A percentile compares a stretch with the other conserved stretches of the same genome.
Conservation (phyloP, 2,888 invertebrate species). For the Tinea semifulvella region DNA sequence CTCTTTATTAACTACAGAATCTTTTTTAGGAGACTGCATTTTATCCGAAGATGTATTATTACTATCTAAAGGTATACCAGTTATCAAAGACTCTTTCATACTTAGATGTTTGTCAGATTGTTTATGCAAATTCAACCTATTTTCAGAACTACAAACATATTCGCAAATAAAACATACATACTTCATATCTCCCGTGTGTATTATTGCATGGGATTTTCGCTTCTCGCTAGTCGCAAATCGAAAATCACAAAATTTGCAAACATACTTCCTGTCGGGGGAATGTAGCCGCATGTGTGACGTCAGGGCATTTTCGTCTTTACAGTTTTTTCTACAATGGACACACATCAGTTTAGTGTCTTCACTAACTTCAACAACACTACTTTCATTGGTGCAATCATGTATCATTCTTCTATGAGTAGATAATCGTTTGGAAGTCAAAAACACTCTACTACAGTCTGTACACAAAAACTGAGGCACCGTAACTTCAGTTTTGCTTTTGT, state of each 20-base stretch:
- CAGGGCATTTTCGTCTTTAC: slow-evolving; percentile 45
- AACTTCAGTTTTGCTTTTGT: not conserved
- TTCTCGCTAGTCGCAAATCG: slow-evolving; percentile 52
- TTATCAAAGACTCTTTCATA: slow-evolving; percentile 45
- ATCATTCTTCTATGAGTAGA: slow-evolving; percentile 50
- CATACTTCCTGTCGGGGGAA: slow-evolving; percentile 47
- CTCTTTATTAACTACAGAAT: slow-evolving; percentile 18
- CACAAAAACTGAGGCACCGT: slow-evolving; percentile 36
- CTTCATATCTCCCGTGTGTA: slow-evolving; percentile 58
- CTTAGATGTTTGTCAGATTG: slow-evolving; percentile 45
- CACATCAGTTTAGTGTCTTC: slow-evolving; percentile 45
- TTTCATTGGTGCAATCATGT: slow-evolving; percentile 30
- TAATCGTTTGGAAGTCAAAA: slow-evolving; percentile 46
- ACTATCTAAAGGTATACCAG: not conserved
- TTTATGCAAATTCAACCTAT: slow-evolving; percentile 48
- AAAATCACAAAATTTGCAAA: slow-evolving; percentile 56
- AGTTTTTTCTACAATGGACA: slow-evolving; percentile 52
- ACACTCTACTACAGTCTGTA: slow-evolving; percentile 47
- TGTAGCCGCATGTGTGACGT: slow-evolving; percentile 52
- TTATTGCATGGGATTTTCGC: slow-evolving; percentile 42
- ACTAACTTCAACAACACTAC: slow-evolving; percentile 29
- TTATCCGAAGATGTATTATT: not conserved
- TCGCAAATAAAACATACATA: slow-evolving; percentile 59
- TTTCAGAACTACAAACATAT: slow-evolving; percentile 54
- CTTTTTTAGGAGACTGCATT: slow-evolving; percentile 5